Base-by-base conservation (phyloP, 2,113 vertebrate species). In the Leiothrix lutea region DNA sequence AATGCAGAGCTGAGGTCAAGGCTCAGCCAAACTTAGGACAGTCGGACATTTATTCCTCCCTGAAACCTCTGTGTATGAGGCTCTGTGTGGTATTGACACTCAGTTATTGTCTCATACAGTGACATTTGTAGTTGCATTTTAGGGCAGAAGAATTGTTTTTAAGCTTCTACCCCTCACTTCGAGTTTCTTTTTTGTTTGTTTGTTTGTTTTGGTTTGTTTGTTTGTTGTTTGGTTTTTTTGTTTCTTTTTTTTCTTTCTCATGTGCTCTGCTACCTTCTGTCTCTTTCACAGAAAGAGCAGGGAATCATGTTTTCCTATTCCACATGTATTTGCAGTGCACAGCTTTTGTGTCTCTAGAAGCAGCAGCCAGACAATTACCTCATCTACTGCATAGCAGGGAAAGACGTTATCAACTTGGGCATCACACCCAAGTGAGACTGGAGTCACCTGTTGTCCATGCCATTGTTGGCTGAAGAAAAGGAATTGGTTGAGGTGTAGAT, bases 361-460 rank as follows among this genome's bases (percentile, higher is more conserved):
- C 0, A 1, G 36, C 53, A 88, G 20, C 23, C 26, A 42, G 36
- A 24, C 2, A 65, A 18, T 57, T n/a, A 11, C 12, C 19, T 71
- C 3, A 23, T 50, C 26, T 60, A 2, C 12, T 23, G 36, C 28
- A 15, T 0, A 17, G n/a, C 15, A 7, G 11, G 25, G 15, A 45
- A 83, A 86, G 28, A 8, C 4, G 2, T 40, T 33, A 11, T 23
- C 29, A 25, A 29, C 28, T 14, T 58, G 23, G 38, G 15, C 51
- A 54, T 54, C 19, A 13, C 16, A 21, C 2, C 14, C 31, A 53
- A 36, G 44, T 16, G 67, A 23, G 51, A 25, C 14, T 60, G 40
- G 21, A 69, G 19, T 60, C 33, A 48, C 12, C 24, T 35, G 47
- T 5, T 72, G 54, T 45, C 26, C 10, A 10, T 54, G 45, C 14